phyloP scores from a whole-genome alignment of 2,113 vertebrate species.

The Chiloscyllium plagiosum region DNA sequence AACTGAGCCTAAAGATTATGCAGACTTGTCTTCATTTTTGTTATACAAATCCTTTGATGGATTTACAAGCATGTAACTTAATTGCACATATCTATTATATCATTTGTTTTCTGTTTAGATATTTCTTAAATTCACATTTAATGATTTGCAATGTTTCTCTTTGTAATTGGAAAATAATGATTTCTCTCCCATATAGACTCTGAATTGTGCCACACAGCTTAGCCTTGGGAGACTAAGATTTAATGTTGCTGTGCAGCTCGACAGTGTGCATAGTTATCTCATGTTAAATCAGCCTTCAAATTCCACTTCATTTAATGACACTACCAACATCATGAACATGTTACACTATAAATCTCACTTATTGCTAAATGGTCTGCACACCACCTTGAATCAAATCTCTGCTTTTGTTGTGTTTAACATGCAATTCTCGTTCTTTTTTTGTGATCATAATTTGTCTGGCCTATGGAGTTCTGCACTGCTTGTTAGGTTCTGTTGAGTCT shows the following conservation, averaged over 20 bases:
- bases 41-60: too few relatives aligned
- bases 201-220: background rate
- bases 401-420: background rate
- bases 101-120: background rate
- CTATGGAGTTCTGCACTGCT: too few relatives aligned
- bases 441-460: too few relatives aligned
- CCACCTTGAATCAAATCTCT: background rate
- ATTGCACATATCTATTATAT: background rate
- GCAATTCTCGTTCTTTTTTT: too few relatives aligned
- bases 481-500: too few relatives aligned
- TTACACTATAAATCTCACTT: background rate
- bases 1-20: background rate
- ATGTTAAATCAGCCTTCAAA: background rate
- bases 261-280: background rate
- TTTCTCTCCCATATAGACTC: background rate
- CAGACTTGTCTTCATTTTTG: background rate
- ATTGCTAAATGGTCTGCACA: background rate
- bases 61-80: too few relatives aligned
- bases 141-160: background rate
- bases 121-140: background rate
- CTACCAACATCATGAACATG: background rate
- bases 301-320: background rate
- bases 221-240: background rate
- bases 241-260: background rate
- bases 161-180: background rate